Base-by-base conservation (phyloP, 2,888 invertebrate genomes). In the Nomada fucata region DNA sequence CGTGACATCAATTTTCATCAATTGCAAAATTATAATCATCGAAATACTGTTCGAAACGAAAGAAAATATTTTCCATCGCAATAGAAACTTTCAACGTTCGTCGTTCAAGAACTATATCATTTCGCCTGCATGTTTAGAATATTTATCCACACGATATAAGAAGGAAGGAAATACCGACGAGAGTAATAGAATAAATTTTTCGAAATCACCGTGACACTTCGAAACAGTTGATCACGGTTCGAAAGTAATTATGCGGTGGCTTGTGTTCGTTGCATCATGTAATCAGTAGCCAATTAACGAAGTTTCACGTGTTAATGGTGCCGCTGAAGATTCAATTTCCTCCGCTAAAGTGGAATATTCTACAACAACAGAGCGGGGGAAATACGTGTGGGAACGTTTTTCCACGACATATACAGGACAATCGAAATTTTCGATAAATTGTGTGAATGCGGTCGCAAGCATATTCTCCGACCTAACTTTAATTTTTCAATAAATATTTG, bases 241-340 rank as follows among this genome's bases (percentile, higher is more conserved):
- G 73, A 77, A 77, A 57, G 76, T 57, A 69, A 65, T 29, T 74
- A 71, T 60, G 81, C 52, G 53, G 42, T 61, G 65, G 67, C 60
- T 72, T 61, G 23, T 64, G 57, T 11, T 44, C 63, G 60, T n/a
- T 57, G 18, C 52, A 57, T 42, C 52, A 75, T 65, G 79, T 71
- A 71, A 79, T 74, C 60, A 61, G 59, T 73, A 53, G 29, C 18
- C 68, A 84, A 80, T 84, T 84, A 84, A 74, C 68, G 55, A 59
- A 68, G 73, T 70, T 59, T 20, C 42, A 64, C 50, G 82, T 26
- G 64, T 78, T 70, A 85, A 78, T 60, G 71, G 67, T 4, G 73
- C 79, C 69, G 53, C 36, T 23, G 47, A 60, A 64, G 68, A 69
- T 80, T 26, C 47, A 64, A 63, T 53, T 76, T 42, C n/a, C 7